A percentile compares a stretch with the other conserved stretches of the same genome.
These are phyloP conservation scores for Platypus cylindrus DNA, from an alignment of 2,888 invertebrate species.

Conservation along the genomic window DNA sequence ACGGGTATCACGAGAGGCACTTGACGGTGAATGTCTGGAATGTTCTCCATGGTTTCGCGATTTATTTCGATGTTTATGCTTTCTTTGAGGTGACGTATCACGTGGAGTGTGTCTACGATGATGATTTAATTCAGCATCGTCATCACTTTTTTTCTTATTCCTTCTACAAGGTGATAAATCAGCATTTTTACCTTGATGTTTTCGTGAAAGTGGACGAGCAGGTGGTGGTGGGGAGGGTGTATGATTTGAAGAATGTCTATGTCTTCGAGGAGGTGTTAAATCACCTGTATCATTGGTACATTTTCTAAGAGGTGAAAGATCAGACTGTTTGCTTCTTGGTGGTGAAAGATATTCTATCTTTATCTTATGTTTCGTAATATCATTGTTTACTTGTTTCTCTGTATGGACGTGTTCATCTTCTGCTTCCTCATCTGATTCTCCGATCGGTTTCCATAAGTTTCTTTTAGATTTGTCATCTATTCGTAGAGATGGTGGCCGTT, in stretches of 20 bases:
- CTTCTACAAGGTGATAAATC: slow-evolving; percentile 14
- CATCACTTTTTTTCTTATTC: slow-evolving; percentile 10
- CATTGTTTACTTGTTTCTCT: slow-evolving; percentile 14
- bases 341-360: slow-evolving; percentile 1
- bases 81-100: slow-evolving; percentile 17
- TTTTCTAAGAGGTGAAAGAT: not conserved
- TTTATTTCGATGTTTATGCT: too few species aligned
- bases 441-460: slow-evolving; percentile 30
- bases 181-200: too few species aligned
- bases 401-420: too few species aligned
- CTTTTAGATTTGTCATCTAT: slow-evolving; percentile 30
- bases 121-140: too few species aligned
- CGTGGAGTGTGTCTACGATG: not conserved
- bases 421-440: slow-evolving; percentile 15
- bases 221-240: slow-evolving; percentile 2
- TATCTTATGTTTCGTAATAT: slow-evolving; percentile 35
- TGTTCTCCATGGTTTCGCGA: slow-evolving; percentile 6
- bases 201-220: slow-evolving; percentile 1
- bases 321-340: not conserved
- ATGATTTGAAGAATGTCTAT: not conserved
- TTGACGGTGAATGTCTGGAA: slow-evolving; percentile 9
- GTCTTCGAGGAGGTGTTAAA: slow-evolving; percentile 5
- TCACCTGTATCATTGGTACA: slow-evolving; percentile 5
- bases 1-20: too few species aligned
- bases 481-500: slow-evolving; percentile 53